Percentiles rank a stretch among this genome's conserved stretches.
phyloP scores from a whole-genome alignment of 2,888 invertebrate species.

The Ectropis crepuscularia region DNA sequence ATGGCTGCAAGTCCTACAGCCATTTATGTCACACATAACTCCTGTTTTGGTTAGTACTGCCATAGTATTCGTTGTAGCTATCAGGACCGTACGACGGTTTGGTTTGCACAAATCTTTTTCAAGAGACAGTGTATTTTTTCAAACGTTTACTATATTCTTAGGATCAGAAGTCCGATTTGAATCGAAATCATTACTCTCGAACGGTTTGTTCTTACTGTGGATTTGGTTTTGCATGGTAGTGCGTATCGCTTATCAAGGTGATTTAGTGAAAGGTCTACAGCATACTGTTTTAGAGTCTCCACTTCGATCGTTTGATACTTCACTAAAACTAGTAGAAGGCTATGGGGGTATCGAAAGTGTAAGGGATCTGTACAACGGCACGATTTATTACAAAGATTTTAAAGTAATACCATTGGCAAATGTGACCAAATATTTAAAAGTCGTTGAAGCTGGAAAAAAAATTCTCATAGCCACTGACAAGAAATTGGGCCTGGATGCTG shows the following conservation, averaged over 20 bases:
- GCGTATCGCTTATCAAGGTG: slow-evolving; percentile 65
- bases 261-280: slow-evolving; percentile 58
- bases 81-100: slow-evolving; percentile 38
- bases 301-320: slow-evolving; percentile 51
- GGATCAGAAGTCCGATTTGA: slow-evolving; percentile 56
- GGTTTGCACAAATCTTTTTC: slow-evolving; percentile 33
- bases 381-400: slow-evolving; percentile 46
- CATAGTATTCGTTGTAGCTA: slow-evolving; percentile 26
- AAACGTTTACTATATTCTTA: slow-evolving; percentile 57
- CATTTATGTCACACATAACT: slow-evolving; percentile 53
- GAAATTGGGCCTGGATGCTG: slow-evolving; percentile 37
- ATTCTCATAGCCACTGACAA: slow-evolving; percentile 53
- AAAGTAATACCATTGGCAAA: slow-evolving; percentile 42
- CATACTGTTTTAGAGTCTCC: slow-evolving; percentile 55
- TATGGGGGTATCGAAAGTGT: slow-evolving; percentile 54
- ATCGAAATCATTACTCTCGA: slow-evolving; percentile 53
- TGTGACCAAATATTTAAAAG: slow-evolving; percentile 40
- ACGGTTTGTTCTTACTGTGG: slow-evolving; percentile 60
- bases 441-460: slow-evolving; percentile 54
- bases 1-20: slow-evolving; percentile 58
- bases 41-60: slow-evolving; percentile 34
- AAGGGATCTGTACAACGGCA: slow-evolving; percentile 49
- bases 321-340: slow-evolving; percentile 50
- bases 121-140: slow-evolving; percentile 44
- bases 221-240: slow-evolving; percentile 66